Evolutionary conservation across 2,888 invertebrate genomes (phyloP), one percentile per base, ranked within the genome.

Genomic region (Drosophila barbarae): DNA sequence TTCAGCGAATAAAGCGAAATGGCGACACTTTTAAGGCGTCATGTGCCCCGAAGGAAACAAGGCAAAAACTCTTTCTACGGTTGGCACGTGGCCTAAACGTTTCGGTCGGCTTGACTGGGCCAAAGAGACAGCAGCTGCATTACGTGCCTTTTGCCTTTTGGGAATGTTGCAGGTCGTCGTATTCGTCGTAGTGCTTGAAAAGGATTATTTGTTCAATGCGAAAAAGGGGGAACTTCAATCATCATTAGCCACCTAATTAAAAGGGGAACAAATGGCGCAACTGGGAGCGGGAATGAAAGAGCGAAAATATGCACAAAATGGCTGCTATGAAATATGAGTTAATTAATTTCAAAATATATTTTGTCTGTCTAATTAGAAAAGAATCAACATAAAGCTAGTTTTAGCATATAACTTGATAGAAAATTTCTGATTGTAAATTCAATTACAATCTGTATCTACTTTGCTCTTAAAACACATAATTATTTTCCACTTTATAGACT

Each of bases 1-100:
- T 78, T 57, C 56, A 9, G 9, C 69, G 35, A 81, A 78, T 78
- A 70, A 78, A 74, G 67, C 65, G 52, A 59, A 73, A 69, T 60
- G 72, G 72, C 78, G 74, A 72, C 81, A 77, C 81, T 76, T 61
- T 80, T 64, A 66, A 64, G 76, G 73, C 71, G 52, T 66, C 76
- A 78, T 76, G 79, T 66, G 52, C 51, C 63, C 9, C 36, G 30
- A 23, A 32, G 49, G 36, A 26, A 34, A 32, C 28, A 30, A 35
- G 35, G 44, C 42, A 30, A 44, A 35, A 49, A 32, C 49, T 49
- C 47, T 35, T 42, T 56, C 36, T 47, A 18, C 21, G 32, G 28
- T 42, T 53, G 67, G 52, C 67, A 53, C 52, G 52, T 59, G 59
- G 44, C 53, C 34, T 21, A 57, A 41, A 28, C 38, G 50, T 50